Evolutionary conservation across 2,888 invertebrate species (phyloP).

Genomic region (Coenonympha glycerion): DNA sequence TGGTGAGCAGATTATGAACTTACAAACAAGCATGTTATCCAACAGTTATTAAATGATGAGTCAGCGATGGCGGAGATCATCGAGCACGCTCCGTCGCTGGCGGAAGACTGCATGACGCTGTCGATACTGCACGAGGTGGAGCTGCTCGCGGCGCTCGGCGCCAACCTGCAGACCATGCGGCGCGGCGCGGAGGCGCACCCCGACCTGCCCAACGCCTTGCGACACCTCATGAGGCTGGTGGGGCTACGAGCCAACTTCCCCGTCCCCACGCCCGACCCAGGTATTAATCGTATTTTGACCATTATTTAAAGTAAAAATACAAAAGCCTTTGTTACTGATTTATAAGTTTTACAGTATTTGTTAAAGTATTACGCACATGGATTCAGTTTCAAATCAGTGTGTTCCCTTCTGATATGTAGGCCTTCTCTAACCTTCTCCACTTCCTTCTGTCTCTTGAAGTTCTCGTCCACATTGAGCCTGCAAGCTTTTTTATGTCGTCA

Average conservation of each 20-base stretch:
- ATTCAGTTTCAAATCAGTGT: too few species aligned
- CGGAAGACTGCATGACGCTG: conserved; percentile 82
- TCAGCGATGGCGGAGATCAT: conserved; percentile 80
- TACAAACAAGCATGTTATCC: conserved; percentile 11
- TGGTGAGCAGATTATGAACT: too few species aligned
- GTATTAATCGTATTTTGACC: conserved; percentile 37
- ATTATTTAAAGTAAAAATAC: too few species aligned
- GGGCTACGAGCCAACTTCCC: conserved; percentile 56
- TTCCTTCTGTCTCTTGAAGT: too few species aligned
- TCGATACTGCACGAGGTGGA: conserved; percentile 86
- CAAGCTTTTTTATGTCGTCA: too few species aligned
- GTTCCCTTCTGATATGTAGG: too few species aligned
- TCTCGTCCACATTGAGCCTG: too few species aligned
- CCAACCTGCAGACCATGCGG: conserved; percentile 80
- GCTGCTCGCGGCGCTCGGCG: conserved; percentile 80
- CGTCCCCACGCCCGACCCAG: conserved; percentile 45
- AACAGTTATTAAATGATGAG: conserved; percentile 63
- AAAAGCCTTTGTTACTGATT: too few species aligned
- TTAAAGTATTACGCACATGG: too few species aligned
- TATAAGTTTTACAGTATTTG: too few species aligned
- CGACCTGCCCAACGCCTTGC: conserved; percentile 80
- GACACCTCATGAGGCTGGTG: conserved; percentile 77
- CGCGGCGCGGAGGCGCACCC: conserved; percentile 82
- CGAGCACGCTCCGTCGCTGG: conserved; percentile 81
- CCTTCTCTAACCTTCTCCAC: too few species aligned